Evolutionary conservation across 2,888 invertebrate species (phyloP), one percentile per base, ranked within the genome.

Genomic region (Cephalotes varians): DNA sequence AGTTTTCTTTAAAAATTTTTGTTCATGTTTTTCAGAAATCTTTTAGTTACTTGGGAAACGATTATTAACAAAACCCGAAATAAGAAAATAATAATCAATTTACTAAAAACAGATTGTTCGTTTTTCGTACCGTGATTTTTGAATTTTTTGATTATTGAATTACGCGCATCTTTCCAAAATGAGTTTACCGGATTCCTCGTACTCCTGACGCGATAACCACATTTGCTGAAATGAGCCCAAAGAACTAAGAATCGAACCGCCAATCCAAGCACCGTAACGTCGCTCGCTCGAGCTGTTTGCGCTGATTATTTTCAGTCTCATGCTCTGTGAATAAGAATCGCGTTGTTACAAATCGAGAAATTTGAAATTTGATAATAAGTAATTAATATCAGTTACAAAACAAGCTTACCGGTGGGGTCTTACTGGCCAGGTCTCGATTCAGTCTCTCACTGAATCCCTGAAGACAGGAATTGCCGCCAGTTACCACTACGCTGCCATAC

Each of bases 171-270:
- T 88, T 81, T 95, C 95, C 49, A 95, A 93, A 76, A 95, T 93
- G 47, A 95, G 93, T 92, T 96, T 97, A 10, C 97, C 97, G 21
- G 95, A 96, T 93, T 97, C 97, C 85, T 97, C 97, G 93, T 97
- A 97, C 91, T 97, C 97, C 91, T 97, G 97, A 90, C 96, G 96
- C 18, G 97, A 97, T 77, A 97, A 96, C 97, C 97, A 97, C 95
- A 97, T 96, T 92, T 97, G 97, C 91, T 97, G 97, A 93, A 97
- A 97, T 1, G 97, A 96, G 56, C 97, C 97, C 89, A 97, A 93
- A 0, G 97, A 97, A 49, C 96, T 97, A 56, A 97, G 95, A 87
- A 97, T 97, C 0, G 97, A 97, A 31, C 97, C 97, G 25, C 97
- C 97, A 86, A 97, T 96, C 97, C 97, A 97, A 47, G 97, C 96